Conservation (phyloP, 64 coral and sea anemone genomes). For the Montipora efflorescens region DNA sequence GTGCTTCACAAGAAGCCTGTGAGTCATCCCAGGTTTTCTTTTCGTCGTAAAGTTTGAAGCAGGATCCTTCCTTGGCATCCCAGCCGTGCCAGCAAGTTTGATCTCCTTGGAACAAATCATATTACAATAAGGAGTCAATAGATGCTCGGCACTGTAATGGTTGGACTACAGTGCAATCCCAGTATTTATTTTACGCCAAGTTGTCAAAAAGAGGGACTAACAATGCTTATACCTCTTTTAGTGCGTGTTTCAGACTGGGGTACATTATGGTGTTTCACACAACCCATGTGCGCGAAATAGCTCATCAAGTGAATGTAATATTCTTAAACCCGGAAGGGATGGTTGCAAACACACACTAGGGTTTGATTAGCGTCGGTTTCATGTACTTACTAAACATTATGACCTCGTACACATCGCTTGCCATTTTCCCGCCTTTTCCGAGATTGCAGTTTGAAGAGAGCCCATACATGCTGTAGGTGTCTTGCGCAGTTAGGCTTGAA, state of each 20-base stretch:
- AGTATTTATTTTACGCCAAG: background rate
- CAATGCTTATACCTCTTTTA: no score
- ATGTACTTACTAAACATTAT: slow-evolving; percentile 51
- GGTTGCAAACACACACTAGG: no score
- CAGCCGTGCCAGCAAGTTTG: slow-evolving; percentile 40
- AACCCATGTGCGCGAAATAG: background rate
- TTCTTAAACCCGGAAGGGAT: background rate
- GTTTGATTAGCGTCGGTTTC: background rate
- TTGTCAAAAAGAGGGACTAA: no score
- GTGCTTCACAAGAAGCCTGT: background rate
- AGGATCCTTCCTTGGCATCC: background rate
- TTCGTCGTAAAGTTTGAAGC: slow-evolving; percentile 21
- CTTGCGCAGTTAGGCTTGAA: slow-evolving; percentile 51
- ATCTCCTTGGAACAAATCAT: background rate
- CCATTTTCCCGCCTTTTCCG: slow-evolving; percentile 47
- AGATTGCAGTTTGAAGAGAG: slow-evolving; percentile 1
- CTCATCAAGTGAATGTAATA: background rate
- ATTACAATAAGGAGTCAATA: background rate
- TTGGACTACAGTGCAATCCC: background rate
- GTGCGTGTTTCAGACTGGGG: no score
- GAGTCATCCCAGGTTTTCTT: slow-evolving; percentile 14
- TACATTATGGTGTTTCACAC: no score
- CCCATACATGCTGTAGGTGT: slow-evolving; percentile 49
- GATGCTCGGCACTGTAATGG: background rate
- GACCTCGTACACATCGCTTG: slow-evolving; percentile 60